Evolutionary conservation across 2,113 vertebrate species (phyloP), one percentile per base, ranked within the genome.

Genomic region (Ciconia boyciana): DNA sequence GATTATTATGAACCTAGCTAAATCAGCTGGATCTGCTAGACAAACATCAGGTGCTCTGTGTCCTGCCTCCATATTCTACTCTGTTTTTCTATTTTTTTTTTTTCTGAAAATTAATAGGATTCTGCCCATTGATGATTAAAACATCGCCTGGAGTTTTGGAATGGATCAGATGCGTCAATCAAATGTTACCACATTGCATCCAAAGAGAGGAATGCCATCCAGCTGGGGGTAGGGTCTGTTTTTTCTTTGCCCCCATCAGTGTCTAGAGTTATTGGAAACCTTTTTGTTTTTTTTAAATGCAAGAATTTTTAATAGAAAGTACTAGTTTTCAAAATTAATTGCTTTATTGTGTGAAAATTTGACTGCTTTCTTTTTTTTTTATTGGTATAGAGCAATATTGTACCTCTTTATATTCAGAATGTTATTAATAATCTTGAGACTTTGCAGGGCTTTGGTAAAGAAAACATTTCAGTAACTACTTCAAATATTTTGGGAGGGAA

Each of bases 191-290:
- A 81, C 94, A 68, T 92, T 97, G 92, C 95, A 78, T 58, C 92
- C 95, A 90, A 93, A 93, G 95, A 94, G 96, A 97, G 95, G 96
- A 96, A 96, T 96, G 94, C 96, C 96, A 93, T 95, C 94, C 94
- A 95, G 26, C 90, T 95, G 94, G 88, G 95, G 94, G 96, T 97
- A 96, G 96, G 96, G 64, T 88, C 83, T 90, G 17, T 49, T 95
- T 96, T 94, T 92, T 46, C 64, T 96, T 95, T 96, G 75, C 61
- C 57, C 66, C 60, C 62, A 51, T 95, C 64, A 46, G 32, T 90
- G 16, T 90, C 31, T 90, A 77, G 49, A 96, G 22, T 83, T 93
- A 88, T 5, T 86, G 8, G 64, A 93, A 94, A 81, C 51, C 13
- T 43, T 79, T 54, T 26, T 54, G 5, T 1, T 5, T 44, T 94